Evolutionary conservation across 2,797 vertebrate species (phyloP).

Genomic region (Cryptoblepharus egeriae): DNA sequence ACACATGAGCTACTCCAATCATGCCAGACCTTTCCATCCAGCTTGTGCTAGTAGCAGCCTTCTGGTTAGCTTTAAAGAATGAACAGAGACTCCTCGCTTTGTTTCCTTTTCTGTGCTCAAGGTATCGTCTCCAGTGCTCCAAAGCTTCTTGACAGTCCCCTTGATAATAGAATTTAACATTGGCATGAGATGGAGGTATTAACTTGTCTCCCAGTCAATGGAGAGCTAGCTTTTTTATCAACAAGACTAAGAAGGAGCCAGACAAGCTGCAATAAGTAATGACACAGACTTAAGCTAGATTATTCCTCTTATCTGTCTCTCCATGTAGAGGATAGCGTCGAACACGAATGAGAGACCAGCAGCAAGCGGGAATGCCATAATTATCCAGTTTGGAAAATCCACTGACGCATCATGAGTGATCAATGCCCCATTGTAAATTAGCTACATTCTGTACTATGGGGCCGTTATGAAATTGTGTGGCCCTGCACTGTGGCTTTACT

Average conservation of each 20-base stretch:
- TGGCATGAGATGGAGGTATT: slow-evolving; percentile 5
- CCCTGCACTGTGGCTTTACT: rapidly evolving
- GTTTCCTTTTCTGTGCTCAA: background rate
- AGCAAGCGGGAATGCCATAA: slow-evolving; percentile 11
- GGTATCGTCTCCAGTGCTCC: slow-evolving; percentile 3
- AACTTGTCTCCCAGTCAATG: background rate
- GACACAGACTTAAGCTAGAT: slow-evolving; percentile 2
- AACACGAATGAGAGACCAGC: background rate
- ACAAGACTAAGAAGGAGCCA: slow-evolving; percentile 6
- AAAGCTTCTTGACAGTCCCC: slow-evolving; percentile 21
- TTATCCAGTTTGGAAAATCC: slow-evolving; percentile 19
- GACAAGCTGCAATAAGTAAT: slow-evolving; percentile 6
- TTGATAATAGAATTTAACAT: slow-evolving; percentile 26
- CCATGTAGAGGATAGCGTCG: slow-evolving; percentile 7
- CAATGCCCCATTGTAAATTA: background rate
- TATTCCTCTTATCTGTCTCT: background rate
- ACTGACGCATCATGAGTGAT: background rate
- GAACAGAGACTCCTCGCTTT: background rate
- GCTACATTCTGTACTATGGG: background rate
- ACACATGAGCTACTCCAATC: background rate
- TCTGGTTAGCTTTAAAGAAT: background rate
- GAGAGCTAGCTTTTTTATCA: slow-evolving; percentile 13
- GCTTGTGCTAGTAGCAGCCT: too few species aligned
- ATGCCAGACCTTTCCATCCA: background rate
- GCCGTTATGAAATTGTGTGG: background rate